A percentile compares a stretch with the other conserved stretches of the same genome.
Evolutionary conservation across 1,140 invertebrate genomes (phyloP).

Genomic region (Saxidomus purpurata): DNA sequence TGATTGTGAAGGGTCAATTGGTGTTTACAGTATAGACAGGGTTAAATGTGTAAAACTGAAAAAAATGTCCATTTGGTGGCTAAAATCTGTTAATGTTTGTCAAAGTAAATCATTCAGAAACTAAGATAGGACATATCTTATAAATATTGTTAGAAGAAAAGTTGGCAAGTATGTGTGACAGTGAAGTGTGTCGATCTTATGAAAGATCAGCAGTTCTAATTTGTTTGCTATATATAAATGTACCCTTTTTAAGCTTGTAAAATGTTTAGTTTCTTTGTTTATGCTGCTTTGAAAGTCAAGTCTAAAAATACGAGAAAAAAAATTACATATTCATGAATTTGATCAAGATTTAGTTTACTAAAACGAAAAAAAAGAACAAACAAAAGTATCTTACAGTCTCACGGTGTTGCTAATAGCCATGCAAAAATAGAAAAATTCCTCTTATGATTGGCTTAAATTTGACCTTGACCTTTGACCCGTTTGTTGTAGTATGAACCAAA

Average conservation of each 20-base stretch:
- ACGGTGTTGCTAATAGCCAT: not conserved
- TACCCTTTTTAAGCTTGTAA: not conserved
- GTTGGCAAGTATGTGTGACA: too few species aligned
- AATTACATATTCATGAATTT: slow-evolving; percentile 23
- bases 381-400: slow-evolving; percentile 47
- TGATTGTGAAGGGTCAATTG: not conserved
- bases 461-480: slow-evolving; percentile 48
- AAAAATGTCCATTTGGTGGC: too few species aligned
- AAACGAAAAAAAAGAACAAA: too few species aligned
- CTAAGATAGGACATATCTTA: too few species aligned
- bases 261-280: not conserved
- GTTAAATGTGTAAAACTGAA: too few species aligned
- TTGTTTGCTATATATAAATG: too few species aligned
- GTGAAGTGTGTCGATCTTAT: too few species aligned
- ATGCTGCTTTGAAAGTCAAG: not conserved
- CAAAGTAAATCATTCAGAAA: too few species aligned
- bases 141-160: too few species aligned
- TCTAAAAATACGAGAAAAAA: not conserved
- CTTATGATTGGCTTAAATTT: slow-evolving; percentile 20
- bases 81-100: too few species aligned
- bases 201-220: too few species aligned
- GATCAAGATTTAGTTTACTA: not conserved
- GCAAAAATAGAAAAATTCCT: not conserved
- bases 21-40: too few species aligned
- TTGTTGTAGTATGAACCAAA: slow-evolving; percentile 88